phyloP scores from a whole-genome alignment of 2,113 vertebrate genomes.

The Octodon degus region DNA sequence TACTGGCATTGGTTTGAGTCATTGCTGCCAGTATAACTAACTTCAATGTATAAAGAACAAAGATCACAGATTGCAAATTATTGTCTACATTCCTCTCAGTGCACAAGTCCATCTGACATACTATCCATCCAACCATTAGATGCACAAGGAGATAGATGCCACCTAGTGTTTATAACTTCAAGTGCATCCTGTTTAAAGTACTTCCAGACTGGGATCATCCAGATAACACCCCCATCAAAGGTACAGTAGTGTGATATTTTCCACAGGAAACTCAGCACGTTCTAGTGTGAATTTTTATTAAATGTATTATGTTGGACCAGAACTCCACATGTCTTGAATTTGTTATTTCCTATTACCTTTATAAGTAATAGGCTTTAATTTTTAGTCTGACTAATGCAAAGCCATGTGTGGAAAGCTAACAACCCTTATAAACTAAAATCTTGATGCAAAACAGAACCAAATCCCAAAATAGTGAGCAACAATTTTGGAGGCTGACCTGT shows the following conservation, averaged over 20 bases:
- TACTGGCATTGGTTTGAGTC: background rate
- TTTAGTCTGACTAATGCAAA: slow-evolving; percentile 37
- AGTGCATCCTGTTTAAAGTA: background rate
- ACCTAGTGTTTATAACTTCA: slow-evolving; percentile 55
- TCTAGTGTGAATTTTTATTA: slow-evolving; percentile 32
- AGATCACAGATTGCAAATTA: slow-evolving; percentile 13
- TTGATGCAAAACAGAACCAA: slow-evolving; percentile 60
- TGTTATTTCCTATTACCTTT: slow-evolving; percentile 9
- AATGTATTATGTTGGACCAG: background rate
- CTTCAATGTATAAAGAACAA: slow-evolving; percentile 31
- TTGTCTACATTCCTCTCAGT: background rate
- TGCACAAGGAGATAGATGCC: slow-evolving; percentile 39
- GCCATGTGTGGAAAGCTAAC: slow-evolving; percentile 40
- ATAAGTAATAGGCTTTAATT: slow-evolving; percentile 50
- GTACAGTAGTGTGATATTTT: background rate
- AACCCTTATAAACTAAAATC: slow-evolving; percentile 29
- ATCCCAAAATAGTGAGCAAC: background rate
- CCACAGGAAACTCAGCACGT: slow-evolving; percentile 23
- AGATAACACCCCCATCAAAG: background rate
- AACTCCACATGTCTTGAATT: slow-evolving; percentile 37
- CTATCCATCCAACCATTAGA: background rate
- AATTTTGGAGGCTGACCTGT: background rate
- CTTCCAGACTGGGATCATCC: background rate
- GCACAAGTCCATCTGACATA: background rate
- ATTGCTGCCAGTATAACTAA: background rate